Percentiles rank a stretch among this genome's conserved stretches.
phyloP scores from a whole-genome alignment of 2,113 vertebrate genomes.

The Riparia riparia region DNA sequence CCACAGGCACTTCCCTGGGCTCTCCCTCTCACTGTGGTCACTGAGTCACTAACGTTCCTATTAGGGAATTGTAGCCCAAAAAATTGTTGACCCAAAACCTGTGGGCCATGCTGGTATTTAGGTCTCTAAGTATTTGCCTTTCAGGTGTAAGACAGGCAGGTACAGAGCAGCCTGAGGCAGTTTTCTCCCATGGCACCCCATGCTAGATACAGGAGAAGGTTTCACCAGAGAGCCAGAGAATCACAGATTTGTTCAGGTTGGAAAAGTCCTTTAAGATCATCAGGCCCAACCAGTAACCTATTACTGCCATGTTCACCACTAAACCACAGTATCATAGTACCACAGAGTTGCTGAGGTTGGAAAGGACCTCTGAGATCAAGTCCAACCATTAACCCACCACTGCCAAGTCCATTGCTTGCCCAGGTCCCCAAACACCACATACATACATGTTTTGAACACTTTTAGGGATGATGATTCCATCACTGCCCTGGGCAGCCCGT shows the following conservation, averaged over 20 bases:
- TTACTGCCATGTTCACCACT: not conserved
- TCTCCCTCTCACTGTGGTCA: fast-evolving
- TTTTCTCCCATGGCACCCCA: not conserved
- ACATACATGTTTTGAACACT: fast-evolving
- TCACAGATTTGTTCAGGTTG: not conserved
- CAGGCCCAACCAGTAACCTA: not conserved
- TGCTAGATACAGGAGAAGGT: not conserved
- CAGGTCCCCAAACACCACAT: not conserved
- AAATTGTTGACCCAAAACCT: not conserved
- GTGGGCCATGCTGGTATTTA: not conserved
- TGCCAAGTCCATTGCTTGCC: not conserved
- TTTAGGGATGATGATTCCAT: not conserved
- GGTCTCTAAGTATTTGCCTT: not conserved
- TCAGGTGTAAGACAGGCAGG: not conserved
- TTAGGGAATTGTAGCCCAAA: not conserved
- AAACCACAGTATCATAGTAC: not conserved
- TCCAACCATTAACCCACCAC: not conserved
- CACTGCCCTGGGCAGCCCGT: not conserved
- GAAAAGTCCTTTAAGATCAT: not conserved
- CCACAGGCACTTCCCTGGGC: not conserved
- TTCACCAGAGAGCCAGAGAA: not conserved
- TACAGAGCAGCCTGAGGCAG: not conserved
- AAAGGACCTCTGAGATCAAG: not conserved
- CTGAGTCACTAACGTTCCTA: not conserved
- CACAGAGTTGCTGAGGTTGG: not conserved